These are phyloP conservation scores for Electrophaes corylata DNA, from an alignment of 2,888 invertebrate genomes.

Conservation along the genomic window DNA sequence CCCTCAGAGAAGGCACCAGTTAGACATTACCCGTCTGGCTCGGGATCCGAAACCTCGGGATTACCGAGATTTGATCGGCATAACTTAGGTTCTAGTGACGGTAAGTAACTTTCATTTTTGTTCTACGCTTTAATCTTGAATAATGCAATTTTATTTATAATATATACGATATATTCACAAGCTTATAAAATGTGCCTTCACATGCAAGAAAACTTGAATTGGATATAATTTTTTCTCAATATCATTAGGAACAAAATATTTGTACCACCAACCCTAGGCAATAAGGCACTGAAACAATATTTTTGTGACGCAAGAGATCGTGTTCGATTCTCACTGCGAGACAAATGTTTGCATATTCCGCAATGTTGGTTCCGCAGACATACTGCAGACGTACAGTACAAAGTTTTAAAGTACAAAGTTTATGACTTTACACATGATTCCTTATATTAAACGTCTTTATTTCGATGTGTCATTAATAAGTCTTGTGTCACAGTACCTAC, in stretches of 20 bases:
- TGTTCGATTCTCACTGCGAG: neutral
- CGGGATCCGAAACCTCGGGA: constrained; percentile 56
- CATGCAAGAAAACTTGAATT: neutral
- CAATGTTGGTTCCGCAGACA: neutral
- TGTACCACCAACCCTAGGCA: constrained; percentile 17
- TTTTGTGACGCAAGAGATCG: neutral
- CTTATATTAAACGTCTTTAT: constrained; percentile 17
- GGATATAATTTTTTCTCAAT: neutral
- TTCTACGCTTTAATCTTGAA: constrained; percentile 41
- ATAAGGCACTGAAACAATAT: constrained; percentile 23
- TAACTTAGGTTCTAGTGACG: constrained; percentile 71
- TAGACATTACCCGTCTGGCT: constrained; percentile 65
- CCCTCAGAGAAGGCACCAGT: constrained; percentile 60
- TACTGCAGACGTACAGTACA: too few relatives aligned
- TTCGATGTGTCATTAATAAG: constrained; percentile 35
- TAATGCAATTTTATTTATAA: constrained; percentile 8
- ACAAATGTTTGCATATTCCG: neutral
- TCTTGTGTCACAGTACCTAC: constrained; percentile 59
- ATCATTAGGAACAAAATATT: constrained; percentile 3
- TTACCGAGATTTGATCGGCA: constrained; percentile 71
- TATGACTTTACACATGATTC: too few relatives aligned
- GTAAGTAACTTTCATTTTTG: constrained; percentile 58
- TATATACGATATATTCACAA: neutral
- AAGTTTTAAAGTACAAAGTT: too few relatives aligned
- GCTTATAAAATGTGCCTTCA: constrained; percentile 1